Percentiles rank a stretch among this genome's conserved stretches.
phyloP scores from a whole-genome alignment of 1,140 invertebrate species.

The Metaphire vulgaris region DNA sequence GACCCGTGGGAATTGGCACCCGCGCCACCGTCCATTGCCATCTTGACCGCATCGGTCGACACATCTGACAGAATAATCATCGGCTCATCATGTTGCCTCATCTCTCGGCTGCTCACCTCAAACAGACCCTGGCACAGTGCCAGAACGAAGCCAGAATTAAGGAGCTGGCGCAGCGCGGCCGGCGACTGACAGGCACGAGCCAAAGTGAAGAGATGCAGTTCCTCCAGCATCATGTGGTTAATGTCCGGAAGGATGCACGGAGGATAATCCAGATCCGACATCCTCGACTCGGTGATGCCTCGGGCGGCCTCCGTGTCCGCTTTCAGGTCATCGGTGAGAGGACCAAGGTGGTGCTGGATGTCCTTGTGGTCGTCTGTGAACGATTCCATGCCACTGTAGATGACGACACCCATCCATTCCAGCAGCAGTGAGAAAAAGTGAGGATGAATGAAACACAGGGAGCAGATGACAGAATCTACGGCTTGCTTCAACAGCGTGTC shows the following conservation, averaged over 20 bases:
- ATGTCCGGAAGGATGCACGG: slow-evolving; percentile 37
- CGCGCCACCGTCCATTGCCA: background rate
- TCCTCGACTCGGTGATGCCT: slow-evolving; percentile 17
- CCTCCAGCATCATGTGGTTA: slow-evolving; percentile 44
- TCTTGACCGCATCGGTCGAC: slow-evolving; percentile 36
- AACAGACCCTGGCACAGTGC: slow-evolving; percentile 55
- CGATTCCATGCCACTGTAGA: slow-evolving; percentile 41
- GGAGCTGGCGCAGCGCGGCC: slow-evolving; percentile 64
- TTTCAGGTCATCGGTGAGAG: slow-evolving; percentile 27
- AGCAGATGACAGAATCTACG: slow-evolving; percentile 71
- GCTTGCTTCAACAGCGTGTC: slow-evolving; percentile 66
- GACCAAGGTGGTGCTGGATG: slow-evolving; percentile 44
- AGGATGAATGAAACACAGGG: slow-evolving; percentile 73
- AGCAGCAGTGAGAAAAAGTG: slow-evolving; percentile 67
- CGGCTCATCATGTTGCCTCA: slow-evolving; percentile 35
- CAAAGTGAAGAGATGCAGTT: slow-evolving; percentile 65
- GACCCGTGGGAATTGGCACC: background rate
- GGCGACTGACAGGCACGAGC: slow-evolving; percentile 70
- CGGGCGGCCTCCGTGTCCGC: slow-evolving; percentile 22
- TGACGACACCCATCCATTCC: slow-evolving; percentile 63
- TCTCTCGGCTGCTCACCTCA: slow-evolving; percentile 47
- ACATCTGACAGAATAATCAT: slow-evolving; percentile 33
- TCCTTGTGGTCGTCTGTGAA: slow-evolving; percentile 67
- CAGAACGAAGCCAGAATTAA: slow-evolving; percentile 69
- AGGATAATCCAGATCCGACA: slow-evolving; percentile 5